These are phyloP conservation scores for Altica lythri DNA, from an alignment of 2,888 invertebrate species.

Conservation along the genomic window DNA sequence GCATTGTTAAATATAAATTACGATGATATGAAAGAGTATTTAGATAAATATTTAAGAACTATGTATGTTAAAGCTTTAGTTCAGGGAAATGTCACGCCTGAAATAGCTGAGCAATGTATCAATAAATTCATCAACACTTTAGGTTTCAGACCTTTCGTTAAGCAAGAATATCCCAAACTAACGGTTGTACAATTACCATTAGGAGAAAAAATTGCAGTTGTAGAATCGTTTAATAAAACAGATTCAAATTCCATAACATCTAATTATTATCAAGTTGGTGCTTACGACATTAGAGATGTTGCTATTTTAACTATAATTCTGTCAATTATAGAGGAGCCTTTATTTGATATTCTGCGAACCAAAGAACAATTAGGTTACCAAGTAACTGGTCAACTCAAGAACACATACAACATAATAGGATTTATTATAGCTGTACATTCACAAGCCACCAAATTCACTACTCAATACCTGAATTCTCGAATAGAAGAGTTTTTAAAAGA, in stretches of 20 bases:
- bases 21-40: slow-evolving; percentile 66
- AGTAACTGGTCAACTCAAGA: slow-evolving; percentile 63
- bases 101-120: slow-evolving; percentile 65
- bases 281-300: slow-evolving; percentile 63
- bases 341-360: slow-evolving; percentile 84
- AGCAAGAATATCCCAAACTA: slow-evolving; percentile 60
- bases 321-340: slow-evolving; percentile 83
- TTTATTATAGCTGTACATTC: slow-evolving; percentile 79
- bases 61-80: slow-evolving; percentile 75
- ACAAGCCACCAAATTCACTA: slow-evolving; percentile 72
- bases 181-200: slow-evolving; percentile 68
- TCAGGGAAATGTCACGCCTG: slow-evolving; percentile 77
- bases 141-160: slow-evolving; percentile 60
- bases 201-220: slow-evolving; percentile 69
- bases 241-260: slow-evolving; percentile 82
- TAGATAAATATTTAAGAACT: slow-evolving; percentile 62
- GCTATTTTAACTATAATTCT: slow-evolving; percentile 76
- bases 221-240: slow-evolving; percentile 71
- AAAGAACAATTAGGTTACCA: slow-evolving; percentile 90
- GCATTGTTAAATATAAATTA: slow-evolving; percentile 61
- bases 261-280: slow-evolving; percentile 85
- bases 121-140: slow-evolving; percentile 64
- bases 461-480: slow-evolving; percentile 69
- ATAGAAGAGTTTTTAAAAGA: slow-evolving; percentile 73
- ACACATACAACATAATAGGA: slow-evolving; percentile 76